Conservation (phyloP, 2,888 invertebrate species). For the Ormia ochracea region DNA sequence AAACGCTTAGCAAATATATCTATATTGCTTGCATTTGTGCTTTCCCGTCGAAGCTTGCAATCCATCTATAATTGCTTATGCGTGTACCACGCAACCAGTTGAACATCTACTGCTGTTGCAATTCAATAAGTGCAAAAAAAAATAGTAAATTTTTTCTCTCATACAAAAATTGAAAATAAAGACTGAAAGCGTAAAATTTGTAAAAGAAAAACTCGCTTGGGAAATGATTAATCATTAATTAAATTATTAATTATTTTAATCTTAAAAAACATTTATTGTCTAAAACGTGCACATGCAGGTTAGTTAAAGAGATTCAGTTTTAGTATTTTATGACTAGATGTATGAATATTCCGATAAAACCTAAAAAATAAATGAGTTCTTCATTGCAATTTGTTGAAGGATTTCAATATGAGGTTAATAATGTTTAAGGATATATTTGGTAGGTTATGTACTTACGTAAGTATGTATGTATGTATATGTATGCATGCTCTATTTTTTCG, state of each 20-base stretch:
- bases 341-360: constrained; percentile 48
- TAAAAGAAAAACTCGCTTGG: constrained; percentile 13
- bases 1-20: too few relatives aligned
- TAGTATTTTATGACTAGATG: constrained; percentile 29
- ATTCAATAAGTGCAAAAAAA: neutral
- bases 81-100: too few relatives aligned
- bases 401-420: constrained; percentile 48
- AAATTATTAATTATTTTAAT: too few relatives aligned
- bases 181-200: neutral
- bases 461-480: neutral
- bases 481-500: too few relatives aligned
- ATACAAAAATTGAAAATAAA: neutral
- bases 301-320: constrained; percentile 29
- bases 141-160: neutral
- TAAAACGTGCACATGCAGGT: constrained; percentile 65
- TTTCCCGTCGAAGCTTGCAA: too few relatives aligned
- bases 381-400: constrained; percentile 21
- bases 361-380: constrained; percentile 49
- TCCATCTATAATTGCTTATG: too few relatives aligned
- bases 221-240: constrained; percentile 37
- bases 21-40: too few relatives aligned
- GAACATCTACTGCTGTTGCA: neutral
- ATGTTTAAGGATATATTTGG: constrained; percentile 32
- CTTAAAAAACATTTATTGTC: constrained; percentile 64
- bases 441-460: too few relatives aligned